phyloP scores from a whole-genome alignment of 1,140 invertebrate genomes.

The Manduca sexta region DNA sequence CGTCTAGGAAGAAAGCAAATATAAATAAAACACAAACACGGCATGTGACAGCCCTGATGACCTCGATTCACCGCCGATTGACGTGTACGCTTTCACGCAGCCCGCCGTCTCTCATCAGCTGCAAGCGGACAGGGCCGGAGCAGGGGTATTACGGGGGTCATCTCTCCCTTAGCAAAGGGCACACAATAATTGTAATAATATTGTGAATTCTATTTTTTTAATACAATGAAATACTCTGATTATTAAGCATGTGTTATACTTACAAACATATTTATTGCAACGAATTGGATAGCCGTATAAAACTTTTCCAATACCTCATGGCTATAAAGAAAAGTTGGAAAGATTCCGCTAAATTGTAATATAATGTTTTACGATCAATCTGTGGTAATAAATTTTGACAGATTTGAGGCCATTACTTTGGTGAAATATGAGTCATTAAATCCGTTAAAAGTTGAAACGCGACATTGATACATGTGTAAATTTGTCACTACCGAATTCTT shows the following conservation, averaged over 20 bases:
- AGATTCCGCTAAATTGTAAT: background rate
- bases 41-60: background rate
- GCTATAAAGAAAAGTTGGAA: background rate
- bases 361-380: background rate
- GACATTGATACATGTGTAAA: too few species aligned
- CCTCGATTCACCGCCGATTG: slow-evolving; percentile 3
- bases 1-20: background rate
- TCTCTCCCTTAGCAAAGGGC: background rate
- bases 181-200: too few species aligned
- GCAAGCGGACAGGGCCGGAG: slow-evolving; percentile 8
- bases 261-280: too few species aligned
- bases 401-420: too few species aligned
- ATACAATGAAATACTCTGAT: too few species aligned
- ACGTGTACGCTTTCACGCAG: slow-evolving; percentile 5
- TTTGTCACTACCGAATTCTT: too few species aligned
- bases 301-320: background rate
- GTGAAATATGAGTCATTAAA: too few species aligned
- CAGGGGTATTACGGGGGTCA: background rate
- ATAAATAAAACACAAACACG: background rate
- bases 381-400: background rate
- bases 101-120: slow-evolving; percentile 11
- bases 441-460: too few species aligned
- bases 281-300: background rate
- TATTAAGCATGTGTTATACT: too few species aligned
- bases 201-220: too few species aligned